phyloP scores from a whole-genome alignment of 1,140 invertebrate genomes.

The Potamilus streckersoni region DNA sequence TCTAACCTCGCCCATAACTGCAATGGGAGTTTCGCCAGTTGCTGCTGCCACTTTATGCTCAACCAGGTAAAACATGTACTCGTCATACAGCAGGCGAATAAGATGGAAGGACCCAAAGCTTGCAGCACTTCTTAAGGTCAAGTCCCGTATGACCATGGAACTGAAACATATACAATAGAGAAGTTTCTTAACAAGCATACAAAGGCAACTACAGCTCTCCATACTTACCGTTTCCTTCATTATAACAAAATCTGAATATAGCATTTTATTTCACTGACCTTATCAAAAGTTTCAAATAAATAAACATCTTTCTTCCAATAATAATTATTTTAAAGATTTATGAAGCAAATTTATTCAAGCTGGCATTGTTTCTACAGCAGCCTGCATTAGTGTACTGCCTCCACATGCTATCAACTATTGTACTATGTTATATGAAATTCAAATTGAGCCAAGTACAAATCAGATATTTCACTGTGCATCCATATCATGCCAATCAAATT shows the following conservation, averaged over 20 bases:
- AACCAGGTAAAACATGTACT: slow-evolving; percentile 99
- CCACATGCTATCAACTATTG: too few relatives aligned
- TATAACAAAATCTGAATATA: too few relatives aligned
- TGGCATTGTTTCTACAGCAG: too few relatives aligned
- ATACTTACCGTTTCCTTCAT: too few relatives aligned
- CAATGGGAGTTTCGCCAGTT: slow-evolving; percentile 90
- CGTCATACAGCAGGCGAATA: slow-evolving; percentile 96
- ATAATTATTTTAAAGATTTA: not conserved
- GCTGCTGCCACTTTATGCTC: slow-evolving; percentile 96
- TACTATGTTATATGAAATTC: too few relatives aligned
- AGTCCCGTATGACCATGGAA: slow-evolving; percentile 95
- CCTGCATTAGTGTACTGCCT: too few relatives aligned
- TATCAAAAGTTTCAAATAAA: too few relatives aligned
- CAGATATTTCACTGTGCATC: too few relatives aligned
- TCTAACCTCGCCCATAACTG: slow-evolving; percentile 82
- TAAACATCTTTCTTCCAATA: not conserved
- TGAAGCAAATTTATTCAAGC: not conserved
- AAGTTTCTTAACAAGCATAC: not conserved
- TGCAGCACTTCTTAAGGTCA: slow-evolving; percentile 94
- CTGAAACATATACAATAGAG: slow-evolving; percentile 70
- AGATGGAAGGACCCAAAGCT: slow-evolving; percentile 99
- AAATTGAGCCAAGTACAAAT: too few relatives aligned
- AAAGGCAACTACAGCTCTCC: too few relatives aligned
- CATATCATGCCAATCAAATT: too few relatives aligned
- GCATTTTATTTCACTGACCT: too few relatives aligned